Evolutionary conservation across 2,113 vertebrate genomes (phyloP).

Genomic region (Cyprinodon variegatus): DNA sequence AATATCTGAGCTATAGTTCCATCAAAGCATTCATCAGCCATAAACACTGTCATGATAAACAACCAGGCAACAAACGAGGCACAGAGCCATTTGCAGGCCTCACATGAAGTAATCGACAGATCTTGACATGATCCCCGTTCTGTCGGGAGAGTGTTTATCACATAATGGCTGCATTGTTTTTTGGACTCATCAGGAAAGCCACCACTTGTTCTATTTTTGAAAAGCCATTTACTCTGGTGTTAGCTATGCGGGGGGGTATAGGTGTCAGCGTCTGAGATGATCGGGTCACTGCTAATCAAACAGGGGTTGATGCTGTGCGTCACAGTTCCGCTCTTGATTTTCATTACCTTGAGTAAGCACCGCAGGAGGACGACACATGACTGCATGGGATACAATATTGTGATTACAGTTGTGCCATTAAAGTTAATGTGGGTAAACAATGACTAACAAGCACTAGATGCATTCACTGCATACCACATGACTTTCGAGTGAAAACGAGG

Average conservation of each 20-base stretch:
- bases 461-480: not conserved
- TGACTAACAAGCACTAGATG: slow-evolving; percentile 3
- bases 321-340: slow-evolving; percentile 55
- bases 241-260: slow-evolving; percentile 50
- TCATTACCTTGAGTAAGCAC: slow-evolving; percentile 43
- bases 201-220: slow-evolving; percentile 66
- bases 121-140: slow-evolving; percentile 54
- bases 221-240: slow-evolving; percentile 52
- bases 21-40: slow-evolving; percentile 53
- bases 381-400: slow-evolving; percentile 1
- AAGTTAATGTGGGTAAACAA: slow-evolving; percentile 13
- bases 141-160: slow-evolving; percentile 31
- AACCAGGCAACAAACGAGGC: slow-evolving; percentile 42
- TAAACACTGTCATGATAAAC: slow-evolving; percentile 62
- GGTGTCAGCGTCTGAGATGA: slow-evolving; percentile 62
- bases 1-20: slow-evolving; percentile 52
- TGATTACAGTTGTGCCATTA: not conserved
- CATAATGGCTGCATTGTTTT: slow-evolving; percentile 69
- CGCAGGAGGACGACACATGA: slow-evolving; percentile 16
- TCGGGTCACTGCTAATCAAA: slow-evolving; percentile 69
- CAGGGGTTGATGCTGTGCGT: slow-evolving; percentile 67
- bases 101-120: slow-evolving; percentile 48
- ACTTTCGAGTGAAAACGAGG: not conserved
- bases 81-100: slow-evolving; percentile 53
- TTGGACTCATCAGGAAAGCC: slow-evolving; percentile 64